phyloP scores from a whole-genome alignment of 2,113 vertebrate genomes.

The Dicentrarchus labrax region DNA sequence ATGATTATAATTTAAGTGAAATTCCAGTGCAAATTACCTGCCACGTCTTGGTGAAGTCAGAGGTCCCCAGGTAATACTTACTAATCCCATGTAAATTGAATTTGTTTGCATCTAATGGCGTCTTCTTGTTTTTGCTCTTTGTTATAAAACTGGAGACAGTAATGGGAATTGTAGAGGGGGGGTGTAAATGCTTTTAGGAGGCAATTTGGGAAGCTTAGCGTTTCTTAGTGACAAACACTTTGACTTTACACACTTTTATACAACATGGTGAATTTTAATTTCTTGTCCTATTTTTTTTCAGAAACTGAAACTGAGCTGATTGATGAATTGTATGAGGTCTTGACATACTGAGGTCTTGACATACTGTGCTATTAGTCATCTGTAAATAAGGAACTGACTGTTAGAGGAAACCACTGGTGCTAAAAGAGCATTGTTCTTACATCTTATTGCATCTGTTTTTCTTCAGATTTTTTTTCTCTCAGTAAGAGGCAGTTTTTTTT shows the following conservation, averaged over 20 bases:
- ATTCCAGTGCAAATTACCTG: constrained; percentile 24
- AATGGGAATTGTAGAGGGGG: neutral
- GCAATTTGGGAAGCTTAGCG: neutral
- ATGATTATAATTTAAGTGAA: constrained; percentile 38
- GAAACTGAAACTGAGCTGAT: neutral
- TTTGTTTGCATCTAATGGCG: neutral
- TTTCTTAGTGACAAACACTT: neutral
- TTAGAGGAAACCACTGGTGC: constrained; percentile 21
- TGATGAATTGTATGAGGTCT: constrained; percentile 7
- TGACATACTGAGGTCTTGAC: constrained; percentile 5
- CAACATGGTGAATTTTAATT: neutral
- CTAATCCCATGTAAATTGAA: constrained; percentile 41
- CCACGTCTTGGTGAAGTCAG: constrained; percentile 8
- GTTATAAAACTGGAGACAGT: neutral
- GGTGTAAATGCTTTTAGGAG: neutral
- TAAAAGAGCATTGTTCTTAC: constrained; percentile 26
- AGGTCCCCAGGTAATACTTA: constrained; percentile 2
- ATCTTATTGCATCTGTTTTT: constrained; percentile 22
- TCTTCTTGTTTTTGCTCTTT: constrained; percentile 6
- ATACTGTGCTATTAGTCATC: constrained; percentile 4
- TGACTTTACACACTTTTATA: neutral
- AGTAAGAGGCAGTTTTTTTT: constrained; percentile 36
- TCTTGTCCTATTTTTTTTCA: neutral
- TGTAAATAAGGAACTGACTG: constrained; percentile 16
- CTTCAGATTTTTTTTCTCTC: neutral